Conservation (phyloP, 2,797 vertebrate genomes). For the Limnodromus scolopaceus region DNA sequence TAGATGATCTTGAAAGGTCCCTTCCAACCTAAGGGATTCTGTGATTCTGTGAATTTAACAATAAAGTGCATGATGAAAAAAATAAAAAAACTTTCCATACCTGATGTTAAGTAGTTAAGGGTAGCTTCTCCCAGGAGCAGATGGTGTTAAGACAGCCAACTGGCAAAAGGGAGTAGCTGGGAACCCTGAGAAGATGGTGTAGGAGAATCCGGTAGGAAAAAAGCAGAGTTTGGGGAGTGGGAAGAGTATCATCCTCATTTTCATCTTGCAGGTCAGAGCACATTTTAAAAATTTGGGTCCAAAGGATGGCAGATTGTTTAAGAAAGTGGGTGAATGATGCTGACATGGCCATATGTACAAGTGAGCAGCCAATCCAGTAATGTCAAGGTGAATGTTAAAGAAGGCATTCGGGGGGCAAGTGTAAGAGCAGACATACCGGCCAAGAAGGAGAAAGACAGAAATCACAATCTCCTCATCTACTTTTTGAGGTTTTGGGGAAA, state of each 20-base stretch:
- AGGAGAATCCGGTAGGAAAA: background rate
- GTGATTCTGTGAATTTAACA: too few species aligned
- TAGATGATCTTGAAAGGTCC: too few species aligned
- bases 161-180: background rate
- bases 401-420: background rate
- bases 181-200: background rate
- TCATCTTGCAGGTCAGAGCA: background rate
- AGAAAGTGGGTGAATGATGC: background rate
- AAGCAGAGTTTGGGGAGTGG: background rate
- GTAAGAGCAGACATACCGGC: background rate
- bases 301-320: background rate
- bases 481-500: background rate
- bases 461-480: background rate
- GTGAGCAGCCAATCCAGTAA: background rate
- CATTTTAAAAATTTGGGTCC: background rate
- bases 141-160: background rate
- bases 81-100: background rate
- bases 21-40: too few species aligned
- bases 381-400: background rate
- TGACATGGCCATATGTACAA: fast-evolving
- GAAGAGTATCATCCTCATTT: background rate
- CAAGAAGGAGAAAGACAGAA: background rate
- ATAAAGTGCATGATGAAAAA: background rate
- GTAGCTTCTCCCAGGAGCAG: slow-evolving; percentile 1
- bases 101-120: background rate